Evolutionary conservation across 2,888 invertebrate species (phyloP).

Genomic region (Andrena haemorrhoa): DNA sequence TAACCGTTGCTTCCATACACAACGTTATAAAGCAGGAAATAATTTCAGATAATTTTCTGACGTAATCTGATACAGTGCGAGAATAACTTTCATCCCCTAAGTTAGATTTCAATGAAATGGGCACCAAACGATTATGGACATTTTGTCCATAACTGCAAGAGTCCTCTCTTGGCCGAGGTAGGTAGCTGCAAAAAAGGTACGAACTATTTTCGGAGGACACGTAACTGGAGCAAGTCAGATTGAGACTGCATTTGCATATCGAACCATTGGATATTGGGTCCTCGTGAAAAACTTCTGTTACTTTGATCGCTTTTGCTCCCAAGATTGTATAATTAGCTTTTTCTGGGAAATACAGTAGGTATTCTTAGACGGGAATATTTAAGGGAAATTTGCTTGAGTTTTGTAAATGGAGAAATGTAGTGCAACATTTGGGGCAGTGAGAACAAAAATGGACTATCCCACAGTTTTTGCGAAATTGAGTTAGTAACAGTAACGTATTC

Average conservation of each 20-base stretch:
- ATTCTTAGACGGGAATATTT: background rate
- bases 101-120: background rate
- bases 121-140: no score
- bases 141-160: background rate
- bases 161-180: background rate
- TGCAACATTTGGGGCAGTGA: no score
- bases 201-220: background rate
- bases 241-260: slow-evolving; percentile 28
- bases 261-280: background rate
- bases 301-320: background rate
- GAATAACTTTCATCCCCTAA: background rate
- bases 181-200: background rate
- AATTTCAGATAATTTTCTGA: background rate
- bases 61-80: background rate
- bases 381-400: no score
- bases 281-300: slow-evolving; percentile 3
- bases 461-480: no score
- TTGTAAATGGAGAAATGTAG: no score
- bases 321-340: background rate
- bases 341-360: background rate
- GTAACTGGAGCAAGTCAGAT: slow-evolving; percentile 18
- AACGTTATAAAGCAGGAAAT: background rate
- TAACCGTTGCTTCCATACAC: background rate
- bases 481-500: no score
- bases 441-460: no score